Conservation (phyloP, 1,140 invertebrate genomes). For the Dufourea novaeangliae region DNA sequence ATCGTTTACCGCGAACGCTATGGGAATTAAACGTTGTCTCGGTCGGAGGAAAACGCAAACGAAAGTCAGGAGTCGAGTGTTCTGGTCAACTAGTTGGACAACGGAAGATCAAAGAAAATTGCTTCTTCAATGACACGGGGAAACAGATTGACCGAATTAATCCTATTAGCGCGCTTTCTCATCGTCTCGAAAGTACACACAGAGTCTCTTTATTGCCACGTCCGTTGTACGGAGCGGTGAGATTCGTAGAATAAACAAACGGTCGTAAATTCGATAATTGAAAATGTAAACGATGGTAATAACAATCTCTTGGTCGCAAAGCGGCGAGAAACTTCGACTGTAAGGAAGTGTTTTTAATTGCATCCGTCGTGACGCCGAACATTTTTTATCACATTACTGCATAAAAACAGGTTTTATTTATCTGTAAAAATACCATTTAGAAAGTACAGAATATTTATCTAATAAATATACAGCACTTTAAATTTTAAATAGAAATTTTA, state of each 20-base stretch:
- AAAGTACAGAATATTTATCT: no score
- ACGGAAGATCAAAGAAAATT: constrained; percentile 16
- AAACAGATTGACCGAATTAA: constrained; percentile 20
- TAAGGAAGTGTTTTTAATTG: constrained; percentile 4
- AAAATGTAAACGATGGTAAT: not conserved
- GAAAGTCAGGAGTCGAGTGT: not conserved
- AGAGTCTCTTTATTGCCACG: not conserved
- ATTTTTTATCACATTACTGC: not conserved
- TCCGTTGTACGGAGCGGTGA: not conserved
- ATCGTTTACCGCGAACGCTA: not conserved
- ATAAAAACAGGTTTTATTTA: no score
- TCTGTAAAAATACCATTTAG: no score
- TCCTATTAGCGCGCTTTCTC: constrained; percentile 31
- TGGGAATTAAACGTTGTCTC: not conserved
- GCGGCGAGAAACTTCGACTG: not conserved
- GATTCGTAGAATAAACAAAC: not conserved
- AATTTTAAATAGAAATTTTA: no score
- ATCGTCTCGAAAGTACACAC: constrained; percentile 8
- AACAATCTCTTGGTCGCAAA: not conserved
- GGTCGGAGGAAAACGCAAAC: not conserved
- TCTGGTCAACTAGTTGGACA: constrained; percentile 24
- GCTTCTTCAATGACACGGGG: not conserved
- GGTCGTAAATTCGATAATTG: constrained; percentile 1
- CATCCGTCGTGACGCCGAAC: not conserved
- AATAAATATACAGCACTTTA: no score